Percentiles rank a stretch among this genome's conserved stretches.
These are phyloP conservation scores for Chunga burmeisteri DNA, from an alignment of 2,113 vertebrate species.

Conservation along the genomic window DNA sequence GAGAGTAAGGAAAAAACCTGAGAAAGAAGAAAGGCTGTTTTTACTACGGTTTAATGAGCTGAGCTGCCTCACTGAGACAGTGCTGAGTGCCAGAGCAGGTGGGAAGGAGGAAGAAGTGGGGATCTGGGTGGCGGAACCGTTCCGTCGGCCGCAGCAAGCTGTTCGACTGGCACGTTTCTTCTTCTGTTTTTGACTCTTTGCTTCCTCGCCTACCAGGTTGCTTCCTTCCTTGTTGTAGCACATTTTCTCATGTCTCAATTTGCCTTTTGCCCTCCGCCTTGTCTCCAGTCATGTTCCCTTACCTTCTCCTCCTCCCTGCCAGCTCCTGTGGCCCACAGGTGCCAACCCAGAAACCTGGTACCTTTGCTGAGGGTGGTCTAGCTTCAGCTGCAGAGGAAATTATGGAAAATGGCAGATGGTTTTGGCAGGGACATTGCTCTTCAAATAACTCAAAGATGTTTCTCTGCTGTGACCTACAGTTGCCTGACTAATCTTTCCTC, in stretches of 20 bases:
- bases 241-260: background rate
- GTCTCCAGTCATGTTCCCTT: background rate
- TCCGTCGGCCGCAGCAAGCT: background rate
- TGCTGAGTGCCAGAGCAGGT: fast-evolving
- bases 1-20: background rate
- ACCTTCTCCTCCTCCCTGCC: background rate
- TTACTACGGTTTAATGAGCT: background rate
- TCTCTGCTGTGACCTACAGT: background rate
- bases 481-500: background rate
- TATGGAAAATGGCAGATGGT: background rate
- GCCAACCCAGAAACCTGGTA: background rate
- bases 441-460: background rate
- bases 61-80: background rate
- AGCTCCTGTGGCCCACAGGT: background rate
- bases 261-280: background rate
- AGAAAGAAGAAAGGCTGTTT: background rate
- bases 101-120: background rate
- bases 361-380: background rate
- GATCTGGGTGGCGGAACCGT: background rate
- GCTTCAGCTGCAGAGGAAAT: background rate
- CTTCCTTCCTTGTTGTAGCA: background rate
- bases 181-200: background rate
- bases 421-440: background rate
- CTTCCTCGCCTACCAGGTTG: background rate
- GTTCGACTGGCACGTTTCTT: background rate